These are phyloP conservation scores for Athalia circularis DNA, from an alignment of 2,888 invertebrate species.

Conservation along the genomic window DNA sequence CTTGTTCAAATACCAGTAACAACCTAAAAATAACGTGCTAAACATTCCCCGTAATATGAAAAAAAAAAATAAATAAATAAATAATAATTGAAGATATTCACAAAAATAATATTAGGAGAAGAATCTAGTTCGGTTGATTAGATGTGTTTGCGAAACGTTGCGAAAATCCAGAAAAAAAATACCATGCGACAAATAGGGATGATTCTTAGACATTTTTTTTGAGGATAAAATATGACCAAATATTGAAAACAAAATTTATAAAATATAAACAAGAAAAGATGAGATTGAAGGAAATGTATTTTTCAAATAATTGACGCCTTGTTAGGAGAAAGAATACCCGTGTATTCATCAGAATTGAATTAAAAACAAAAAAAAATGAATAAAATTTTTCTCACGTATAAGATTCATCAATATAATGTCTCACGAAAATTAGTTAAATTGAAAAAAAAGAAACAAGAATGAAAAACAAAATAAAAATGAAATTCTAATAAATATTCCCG, in stretches of 20 bases:
- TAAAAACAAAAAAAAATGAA: constrained; percentile 32
- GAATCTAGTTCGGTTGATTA: not conserved
- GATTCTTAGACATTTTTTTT: not conserved
- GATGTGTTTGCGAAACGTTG: constrained; percentile 22
- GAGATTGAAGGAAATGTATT: constrained; percentile 56
- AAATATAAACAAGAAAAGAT: not conserved
- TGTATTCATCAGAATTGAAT: constrained; percentile 38
- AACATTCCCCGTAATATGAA: constrained; percentile 39
- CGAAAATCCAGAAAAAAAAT: not conserved
- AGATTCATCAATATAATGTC: constrained; percentile 23
- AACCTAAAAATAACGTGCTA: constrained; percentile 4
- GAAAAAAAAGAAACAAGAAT: constrained; percentile 28
- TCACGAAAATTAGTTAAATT: constrained; percentile 16
- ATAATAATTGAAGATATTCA: not conserved
- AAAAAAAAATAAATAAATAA: not conserved
- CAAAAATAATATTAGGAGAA: too few species aligned
- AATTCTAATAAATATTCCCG: constrained; percentile 42
- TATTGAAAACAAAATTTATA: constrained; percentile 12
- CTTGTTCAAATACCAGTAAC: constrained; percentile 24
- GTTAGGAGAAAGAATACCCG: constrained; percentile 46
- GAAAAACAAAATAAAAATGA: constrained; percentile 39
- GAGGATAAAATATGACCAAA: constrained; percentile 27
- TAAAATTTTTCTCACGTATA: not conserved
- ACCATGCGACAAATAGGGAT: not conserved
- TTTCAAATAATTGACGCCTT: constrained; percentile 63